Evolutionary conservation across 2,888 invertebrate species (phyloP), one percentile per base, ranked within the genome.

Genomic region (Lasioglossum calceatum): DNA sequence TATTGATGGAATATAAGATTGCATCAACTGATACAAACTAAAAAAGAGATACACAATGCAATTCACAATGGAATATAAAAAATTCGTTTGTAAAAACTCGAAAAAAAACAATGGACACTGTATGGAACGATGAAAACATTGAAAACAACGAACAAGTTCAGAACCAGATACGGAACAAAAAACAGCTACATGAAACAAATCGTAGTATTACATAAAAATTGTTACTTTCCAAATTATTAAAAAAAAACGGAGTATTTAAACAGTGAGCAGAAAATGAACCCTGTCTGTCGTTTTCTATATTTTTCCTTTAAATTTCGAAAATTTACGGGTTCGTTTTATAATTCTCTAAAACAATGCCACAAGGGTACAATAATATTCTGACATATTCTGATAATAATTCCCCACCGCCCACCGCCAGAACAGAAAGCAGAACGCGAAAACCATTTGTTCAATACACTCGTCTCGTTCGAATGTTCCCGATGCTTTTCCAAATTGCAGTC

Each of bases 401-500:
- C 75, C n/a, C 64, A n/a, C 47, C 54, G 16, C 47, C 23, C 4
- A 12, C 4, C 70, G 23, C 16, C 32, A 19, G 1, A 67, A 47
- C 27, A 16, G 44, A 72, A 47, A 50, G 4, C 23, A 19, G 42
- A 70, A 27, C 58, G 67, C 32, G 84, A 42, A 70, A 77, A 78
- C 54, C 77, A 61, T 83, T 75, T 73, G 67, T 73, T 39, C 67
- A 67, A 77, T 74, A 36, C 23, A 50, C 79, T 50, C 79, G 54
- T n/a, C 79, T 14, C 8, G 75, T 44, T 42, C 70, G 47, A 72
- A 50, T 76, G 71, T 79, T 76, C 67, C 42, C 79, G 82, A 23
- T 36, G 64, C 81, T 71, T 82, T 87, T 87, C 64, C 58, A 75
- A 77, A 85, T 85, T 85, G 76, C 76, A 76, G 71, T 58, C 79